phyloP scores from a whole-genome alignment of 2,797 vertebrate genomes.

The Apogon talboti region DNA sequence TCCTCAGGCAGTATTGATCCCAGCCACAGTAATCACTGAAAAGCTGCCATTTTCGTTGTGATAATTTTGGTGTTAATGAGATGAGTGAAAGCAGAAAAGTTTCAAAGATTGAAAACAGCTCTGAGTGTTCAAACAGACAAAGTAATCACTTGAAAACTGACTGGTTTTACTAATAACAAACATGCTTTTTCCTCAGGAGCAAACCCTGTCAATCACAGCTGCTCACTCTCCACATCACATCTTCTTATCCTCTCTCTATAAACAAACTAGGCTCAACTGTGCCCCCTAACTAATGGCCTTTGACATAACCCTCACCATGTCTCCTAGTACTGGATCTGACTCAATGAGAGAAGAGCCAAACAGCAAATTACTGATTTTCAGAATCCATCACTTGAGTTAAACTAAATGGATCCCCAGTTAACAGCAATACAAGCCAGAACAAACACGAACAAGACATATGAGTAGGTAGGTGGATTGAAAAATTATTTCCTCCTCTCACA shows the following conservation, averaged over 20 bases:
- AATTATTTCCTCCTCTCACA: slow-evolving; percentile 17
- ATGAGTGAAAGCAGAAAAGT: slow-evolving; percentile 30
- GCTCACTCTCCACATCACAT: slow-evolving; percentile 6
- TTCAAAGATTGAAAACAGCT: slow-evolving; percentile 28
- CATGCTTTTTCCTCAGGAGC: background rate
- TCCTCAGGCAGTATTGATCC: slow-evolving; percentile 49
- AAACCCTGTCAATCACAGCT: slow-evolving; percentile 9
- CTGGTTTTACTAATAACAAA: background rate
- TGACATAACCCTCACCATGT: slow-evolving; percentile 56
- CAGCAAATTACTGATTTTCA: background rate
- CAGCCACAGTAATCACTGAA: slow-evolving; percentile 30
- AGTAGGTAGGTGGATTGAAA: slow-evolving; percentile 33
- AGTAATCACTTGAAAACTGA: slow-evolving; percentile 32
- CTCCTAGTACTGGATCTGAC: slow-evolving; percentile 45
- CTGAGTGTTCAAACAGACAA: slow-evolving; percentile 27
- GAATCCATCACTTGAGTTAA: background rate
- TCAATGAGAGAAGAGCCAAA: slow-evolving; percentile 15
- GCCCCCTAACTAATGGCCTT: slow-evolving; percentile 58
- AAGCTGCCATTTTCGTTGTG: slow-evolving; percentile 42
- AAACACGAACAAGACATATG: background rate
- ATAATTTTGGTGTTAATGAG: slow-evolving; percentile 20
- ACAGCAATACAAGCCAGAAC: slow-evolving; percentile 1
- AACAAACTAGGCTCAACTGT: slow-evolving; percentile 63
- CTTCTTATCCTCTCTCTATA: slow-evolving; percentile 32
- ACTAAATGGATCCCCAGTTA: background rate